Percentiles rank a stretch among this genome's conserved stretches.
These are phyloP conservation scores for Ceratosolen fusciceps DNA, from an alignment of 1,140 invertebrate species.

Conservation along the genomic window DNA sequence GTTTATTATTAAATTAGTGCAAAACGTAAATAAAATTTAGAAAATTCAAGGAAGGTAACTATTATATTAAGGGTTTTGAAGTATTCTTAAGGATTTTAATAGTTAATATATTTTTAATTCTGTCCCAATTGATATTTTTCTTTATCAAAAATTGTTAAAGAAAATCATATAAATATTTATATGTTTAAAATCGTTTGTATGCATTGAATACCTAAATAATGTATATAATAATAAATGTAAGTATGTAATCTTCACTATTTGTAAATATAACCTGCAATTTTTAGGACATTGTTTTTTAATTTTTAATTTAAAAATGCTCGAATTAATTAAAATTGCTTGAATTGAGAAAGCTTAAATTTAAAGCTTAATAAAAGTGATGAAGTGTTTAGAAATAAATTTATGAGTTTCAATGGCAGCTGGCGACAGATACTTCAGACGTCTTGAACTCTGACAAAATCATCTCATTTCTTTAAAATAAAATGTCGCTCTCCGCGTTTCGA, in stretches of 20 bases:
- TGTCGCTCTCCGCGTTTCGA: too few species aligned
- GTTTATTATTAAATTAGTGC: too few species aligned
- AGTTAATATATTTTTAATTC: neutral
- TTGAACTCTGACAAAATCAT: neutral
- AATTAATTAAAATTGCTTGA: too few species aligned
- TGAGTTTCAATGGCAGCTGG: neutral
- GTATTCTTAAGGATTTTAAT: neutral
- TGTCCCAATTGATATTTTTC: neutral
- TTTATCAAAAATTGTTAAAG: neutral
- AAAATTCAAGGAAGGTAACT: neutral
- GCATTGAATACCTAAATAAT: neutral
- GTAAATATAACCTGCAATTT: neutral
- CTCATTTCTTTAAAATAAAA: too few species aligned
- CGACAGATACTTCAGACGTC: too few species aligned
- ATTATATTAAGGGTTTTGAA: neutral
- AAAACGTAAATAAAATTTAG: neutral
- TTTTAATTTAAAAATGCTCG: neutral
- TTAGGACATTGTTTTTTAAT: neutral
- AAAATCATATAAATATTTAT: neutral
- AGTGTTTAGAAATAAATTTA: neutral
- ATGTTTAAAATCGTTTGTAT: neutral
- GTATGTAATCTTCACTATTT: neutral
- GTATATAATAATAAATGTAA: slow-evolving; percentile 17
- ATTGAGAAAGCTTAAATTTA: neutral
- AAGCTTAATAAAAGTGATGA: neutral